Base-by-base conservation (phyloP, 1,140 invertebrate species). In the Hirudo medicinalis region DNA sequence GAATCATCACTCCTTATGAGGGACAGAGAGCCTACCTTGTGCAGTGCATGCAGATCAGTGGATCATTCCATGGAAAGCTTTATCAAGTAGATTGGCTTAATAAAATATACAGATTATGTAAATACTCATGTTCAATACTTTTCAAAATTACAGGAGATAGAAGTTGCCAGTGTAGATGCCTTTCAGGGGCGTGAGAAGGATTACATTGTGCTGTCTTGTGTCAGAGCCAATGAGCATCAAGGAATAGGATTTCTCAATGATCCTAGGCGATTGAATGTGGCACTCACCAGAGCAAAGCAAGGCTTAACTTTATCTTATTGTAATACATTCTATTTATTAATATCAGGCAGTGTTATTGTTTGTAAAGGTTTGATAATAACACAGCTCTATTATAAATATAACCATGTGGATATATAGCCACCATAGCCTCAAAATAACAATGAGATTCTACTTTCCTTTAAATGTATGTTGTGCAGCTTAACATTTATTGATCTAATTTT, bases 21-120 rank as follows among this genome's bases (percentile, higher is more conserved):
- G 69, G 97, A 0, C 97, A 99, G 79, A 83, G 97, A n/a, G 94
- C 95, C 0, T 99, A 96, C 82, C 83, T 99, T 67, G 95, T 89
- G 0, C 94, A 99, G 78, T 95, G 97, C 77, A 98, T 99, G 94
- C 95, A 99, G 79, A 96, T 97, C 78, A 95, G 97, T 82, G 97
- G 96, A 8, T 91, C 92, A 4, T 83, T 99, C 13, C 94, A 98
- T 78, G 89, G 92, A 9, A 97, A 97, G 80, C 82, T 99, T 0
- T 99, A 99, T 82, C 91, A 97, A 81, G 82, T 83, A 75, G 32
- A 2, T 63, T 63, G 5, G 22, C n/a, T 22, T 29, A 20, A 49
- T 0, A n/a, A 43, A 54, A 54, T 43, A 11, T 20, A 57, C 8
- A 29, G 27, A 49, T 70, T 5, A 8, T n/a, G n/a, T 6, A 6